These are phyloP conservation scores for Sebastes iracundus DNA, from an alignment of 2,797 vertebrate genomes.

Conservation along the genomic window DNA sequence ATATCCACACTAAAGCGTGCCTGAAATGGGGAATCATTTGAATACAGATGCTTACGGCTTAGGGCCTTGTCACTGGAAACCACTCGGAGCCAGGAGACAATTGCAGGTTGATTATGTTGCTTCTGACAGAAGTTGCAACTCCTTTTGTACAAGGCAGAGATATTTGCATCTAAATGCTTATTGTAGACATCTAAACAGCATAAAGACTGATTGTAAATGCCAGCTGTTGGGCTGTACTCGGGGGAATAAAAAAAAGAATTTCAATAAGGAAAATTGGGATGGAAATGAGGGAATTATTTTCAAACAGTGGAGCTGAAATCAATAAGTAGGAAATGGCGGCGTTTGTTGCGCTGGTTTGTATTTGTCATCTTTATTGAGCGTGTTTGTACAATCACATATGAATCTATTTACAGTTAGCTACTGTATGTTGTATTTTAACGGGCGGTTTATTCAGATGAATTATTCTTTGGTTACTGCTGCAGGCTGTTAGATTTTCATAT, in stretches of 20 bases:
- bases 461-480: slow-evolving; percentile 42
- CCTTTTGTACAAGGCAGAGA: slow-evolving; percentile 78
- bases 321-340: slow-evolving; percentile 69
- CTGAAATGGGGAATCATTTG: slow-evolving; percentile 85
- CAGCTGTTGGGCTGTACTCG: slow-evolving; percentile 71
- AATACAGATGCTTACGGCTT: slow-evolving; percentile 79
- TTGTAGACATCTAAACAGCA: slow-evolving; percentile 80
- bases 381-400: slow-evolving; percentile 67
- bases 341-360: slow-evolving; percentile 54
- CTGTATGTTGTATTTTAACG: slow-evolving; percentile 57
- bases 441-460: slow-evolving; percentile 54
- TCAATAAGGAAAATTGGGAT: slow-evolving; percentile 77
- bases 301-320: slow-evolving; percentile 78
- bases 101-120: slow-evolving; percentile 87
- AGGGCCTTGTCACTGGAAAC: slow-evolving; percentile 78
- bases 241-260: slow-evolving; percentile 73
- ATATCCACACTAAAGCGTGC: slow-evolving; percentile 77
- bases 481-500: not conserved
- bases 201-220: slow-evolving; percentile 82
- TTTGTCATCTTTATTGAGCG: slow-evolving; percentile 58
- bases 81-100: slow-evolving; percentile 84
- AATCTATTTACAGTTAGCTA: slow-evolving; percentile 66
- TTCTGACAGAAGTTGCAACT: slow-evolving; percentile 81
- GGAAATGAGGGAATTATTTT: slow-evolving; percentile 80
- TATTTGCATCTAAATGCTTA: slow-evolving; percentile 89